Base-by-base conservation (phyloP, 2,797 vertebrate species). In the Sebastes flavidus region DNA sequence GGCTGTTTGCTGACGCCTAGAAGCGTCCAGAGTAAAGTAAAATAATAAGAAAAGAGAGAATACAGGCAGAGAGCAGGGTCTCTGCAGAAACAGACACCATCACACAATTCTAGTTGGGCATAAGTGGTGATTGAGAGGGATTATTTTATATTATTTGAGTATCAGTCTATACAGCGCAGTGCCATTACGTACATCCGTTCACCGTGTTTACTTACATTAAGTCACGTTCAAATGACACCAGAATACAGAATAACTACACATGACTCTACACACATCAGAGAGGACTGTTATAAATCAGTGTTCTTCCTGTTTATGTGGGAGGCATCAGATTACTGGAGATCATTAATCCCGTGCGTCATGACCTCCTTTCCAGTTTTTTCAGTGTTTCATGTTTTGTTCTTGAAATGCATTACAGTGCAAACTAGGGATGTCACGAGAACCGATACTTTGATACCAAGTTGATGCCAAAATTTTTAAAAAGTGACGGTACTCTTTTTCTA, bases 381-480 rank as follows among this genome's bases (percentile, higher is more conserved):
- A 42, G 1, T 38, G n/a, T 62, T 63, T 65, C 6, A 18, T 56
- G n/a, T 75, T 42, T n/a, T 54, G 8, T 59, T 52, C n/a, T 65
- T 65, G 27, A 59, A 65, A 71, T n/a, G 14, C 9, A n/a, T 46
- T 18, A 13, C 4, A 12, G 18, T 22, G 11, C 8, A 16, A 20
- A 32, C n/a, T 42, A 42, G 38, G 0, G 38, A 42, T 42, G 38
- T 42, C 38, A 42, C 38, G 2, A 42, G 38, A 42, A 42, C 1
- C 14, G 14, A 6, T 16, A 42, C 38, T 42, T 16, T 0, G 38
- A 0, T 3, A 42, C 38, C 38, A 42, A 42, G 38, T 42, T 6
- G 38, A 16, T 42, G 14, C 38, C 38, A 42, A 42, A 0, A 42
- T 42, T 0, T 42, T 42, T 0, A 42, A 42, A 42, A 16, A 42